Base-by-base conservation (phyloP, 2,113 vertebrate species). In the Pipra filicauda region DNA sequence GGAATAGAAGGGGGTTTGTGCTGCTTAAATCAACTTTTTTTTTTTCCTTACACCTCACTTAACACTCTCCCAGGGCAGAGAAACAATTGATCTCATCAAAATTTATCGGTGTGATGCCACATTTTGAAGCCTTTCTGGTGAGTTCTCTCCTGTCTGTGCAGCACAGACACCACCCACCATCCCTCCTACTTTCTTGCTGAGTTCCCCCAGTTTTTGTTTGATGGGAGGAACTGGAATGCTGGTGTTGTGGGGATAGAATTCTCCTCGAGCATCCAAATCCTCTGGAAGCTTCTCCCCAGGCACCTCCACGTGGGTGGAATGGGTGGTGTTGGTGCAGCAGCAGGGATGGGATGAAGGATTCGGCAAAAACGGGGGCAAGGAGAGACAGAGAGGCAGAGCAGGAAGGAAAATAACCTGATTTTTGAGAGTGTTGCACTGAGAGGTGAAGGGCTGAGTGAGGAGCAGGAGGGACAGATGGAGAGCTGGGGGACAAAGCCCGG, bases 261-360 rank as follows among this genome's bases (percentile, higher is more conserved):
- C 39, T 71, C 5, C 30, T 83, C 17, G 13, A 1, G 8, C 48
- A 58, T 8, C 41, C 8, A 10, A 49, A 55, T 4, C 35, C 35
- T 31, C 49, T 30, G 41, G 5, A 64, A 24, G 14, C 2, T 76
- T 44, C 12, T 71, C 26, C 48, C 18, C 4, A 4, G 3, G 9
- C n/a, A 17, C 33, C 10, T 0, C 33, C 0, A 0, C 1, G 3
- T 0, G 0, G n/a, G 61, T 24, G 86, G 78, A 23, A n/a, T 31
- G 4, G 0, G 2, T 4, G 52, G 27, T 11, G 51, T 6, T 16
- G 0, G 2, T 0, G 0, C 49, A 27, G 35, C 64, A 57, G 44
- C 16, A 24, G 21, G 46, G 41, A 15, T 0, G 33, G 54, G 44
- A 7, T 8, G 62, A 39, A 61, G n/a, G 58, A 10, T 82, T 33